Base-by-base conservation (phyloP, 2,113 vertebrate species). In the Synodontis membranacea region DNA sequence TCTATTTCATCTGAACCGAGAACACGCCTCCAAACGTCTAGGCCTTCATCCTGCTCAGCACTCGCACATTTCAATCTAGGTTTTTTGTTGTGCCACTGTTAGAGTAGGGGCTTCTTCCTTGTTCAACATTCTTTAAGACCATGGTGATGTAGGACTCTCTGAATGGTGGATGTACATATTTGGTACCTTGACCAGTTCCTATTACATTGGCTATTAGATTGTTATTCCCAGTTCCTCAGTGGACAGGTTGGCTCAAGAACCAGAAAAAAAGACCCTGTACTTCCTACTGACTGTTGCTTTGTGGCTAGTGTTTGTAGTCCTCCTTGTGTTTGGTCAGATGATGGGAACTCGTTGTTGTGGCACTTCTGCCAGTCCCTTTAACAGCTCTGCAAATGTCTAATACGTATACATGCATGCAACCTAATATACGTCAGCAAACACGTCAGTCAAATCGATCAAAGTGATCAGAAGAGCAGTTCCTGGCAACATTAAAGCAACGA, bases 361-460 rank as follows among this genome's bases (percentile, higher is more conserved):
- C 31, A n/a, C 64, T 68, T 34, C 60, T 8, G 31, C 19, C 31
- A 3, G 14, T 68, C 64, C 42, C 25, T 75, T 44, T 46, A 75
- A 75, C 72, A 37, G 31, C 64, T 17, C 15, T 72, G 37, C 3
- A 42, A 11, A 37, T 11, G 68, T 72, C 48, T 1, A 84, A 60
- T 79, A 62, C 42, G 11, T 42, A 74, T 48, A 46, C 74, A 31
- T 85, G 58, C 62, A 89, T 76, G 42, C 37, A 84, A 52, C 48
- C 48, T 83, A 56, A 74, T 42, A 37, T n/a, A 50, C 15, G 7
- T 74, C 14, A 50, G 44, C 74, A 21, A 34, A 31, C 15, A 48
- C 15, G 21, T n/a, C n/a, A 84, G 82, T 5, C 48, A 17, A 75
- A 84, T 84, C 34, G 23, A 56, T 83, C 56, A 54, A 39, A 25